Evolutionary conservation across 1,140 invertebrate genomes (phyloP).

Genomic region (Nymphalis io): DNA sequence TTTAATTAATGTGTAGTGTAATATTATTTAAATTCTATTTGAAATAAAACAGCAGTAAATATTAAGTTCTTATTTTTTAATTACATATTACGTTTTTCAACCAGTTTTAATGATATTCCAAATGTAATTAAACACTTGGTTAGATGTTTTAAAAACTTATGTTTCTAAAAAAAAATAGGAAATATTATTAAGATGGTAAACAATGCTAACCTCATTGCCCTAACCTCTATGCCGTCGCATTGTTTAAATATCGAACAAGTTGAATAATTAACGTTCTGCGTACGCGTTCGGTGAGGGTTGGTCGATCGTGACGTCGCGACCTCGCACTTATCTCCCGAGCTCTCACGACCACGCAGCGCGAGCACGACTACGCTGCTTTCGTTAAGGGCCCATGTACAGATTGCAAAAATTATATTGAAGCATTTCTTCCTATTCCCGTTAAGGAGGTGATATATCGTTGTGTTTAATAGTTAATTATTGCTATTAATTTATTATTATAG

Average conservation of each 20-base stretch:
- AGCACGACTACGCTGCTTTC: conserved; percentile 56
- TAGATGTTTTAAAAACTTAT: background rate
- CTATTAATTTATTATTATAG: background rate
- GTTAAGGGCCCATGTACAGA: conserved; percentile 49
- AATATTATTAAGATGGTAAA: conserved; percentile 9
- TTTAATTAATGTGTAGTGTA: too few species aligned
- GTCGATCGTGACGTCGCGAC: conserved; percentile 70
- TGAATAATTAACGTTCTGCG: conserved; percentile 52
- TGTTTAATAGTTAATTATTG: background rate
- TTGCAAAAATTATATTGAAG: conserved; percentile 31
- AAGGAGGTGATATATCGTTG: conserved; percentile 10
- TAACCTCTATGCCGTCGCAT: conserved; percentile 12
- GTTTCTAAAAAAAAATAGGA: background rate
- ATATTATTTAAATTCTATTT: too few species aligned
- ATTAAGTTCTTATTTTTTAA: too few species aligned
- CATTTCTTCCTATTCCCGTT: conserved; percentile 23
- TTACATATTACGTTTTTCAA: too few species aligned
- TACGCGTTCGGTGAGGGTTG: conserved; percentile 48
- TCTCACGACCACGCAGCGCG: conserved; percentile 71
- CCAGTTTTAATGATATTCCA: too few species aligned
- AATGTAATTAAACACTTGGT: too few species aligned
- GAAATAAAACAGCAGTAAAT: too few species aligned
- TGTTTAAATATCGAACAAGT: conserved; percentile 41
- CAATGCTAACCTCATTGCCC: conserved; percentile 23
- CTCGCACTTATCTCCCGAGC: conserved; percentile 71